phyloP scores from a whole-genome alignment of 2,113 vertebrate species.

The Burhinus oedicnemus region DNA sequence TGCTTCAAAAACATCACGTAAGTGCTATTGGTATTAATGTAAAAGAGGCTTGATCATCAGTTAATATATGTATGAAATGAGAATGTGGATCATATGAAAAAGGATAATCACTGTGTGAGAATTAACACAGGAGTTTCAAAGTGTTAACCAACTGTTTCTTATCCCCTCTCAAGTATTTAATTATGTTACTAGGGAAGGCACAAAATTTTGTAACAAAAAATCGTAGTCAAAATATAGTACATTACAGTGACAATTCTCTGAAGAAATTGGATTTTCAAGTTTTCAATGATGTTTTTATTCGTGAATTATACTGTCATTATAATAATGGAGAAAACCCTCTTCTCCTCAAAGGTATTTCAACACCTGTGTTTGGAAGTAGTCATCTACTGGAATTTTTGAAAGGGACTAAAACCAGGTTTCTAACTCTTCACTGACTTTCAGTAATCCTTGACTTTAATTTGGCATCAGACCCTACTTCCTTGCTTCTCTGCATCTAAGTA shows the following conservation, averaged over 20 bases:
- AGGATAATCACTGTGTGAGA: background rate
- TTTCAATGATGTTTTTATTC: background rate
- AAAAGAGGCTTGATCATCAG: background rate
- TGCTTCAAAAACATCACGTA: conserved; percentile 95
- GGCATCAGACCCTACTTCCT: background rate
- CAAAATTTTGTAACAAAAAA: background rate
- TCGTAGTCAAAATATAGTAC: background rate
- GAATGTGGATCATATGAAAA: background rate
- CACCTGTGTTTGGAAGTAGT: background rate
- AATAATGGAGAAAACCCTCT: background rate
- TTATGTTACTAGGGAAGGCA: background rate
- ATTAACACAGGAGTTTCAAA: background rate
- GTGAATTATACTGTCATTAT: background rate
- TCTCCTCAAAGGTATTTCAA: background rate
- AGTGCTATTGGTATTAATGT: conserved; percentile 68
- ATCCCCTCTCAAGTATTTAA: background rate
- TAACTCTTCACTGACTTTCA: background rate
- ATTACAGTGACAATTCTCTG: background rate
- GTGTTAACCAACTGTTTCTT: background rate
- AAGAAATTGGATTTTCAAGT: background rate
- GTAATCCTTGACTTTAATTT: background rate
- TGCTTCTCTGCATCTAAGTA: background rate
- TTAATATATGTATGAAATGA: background rate
- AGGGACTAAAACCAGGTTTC: background rate
- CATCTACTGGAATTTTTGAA: background rate